These are phyloP conservation scores for Miichthys miiuy DNA, from an alignment of 2,797 vertebrate species.

Conservation along the genomic window DNA sequence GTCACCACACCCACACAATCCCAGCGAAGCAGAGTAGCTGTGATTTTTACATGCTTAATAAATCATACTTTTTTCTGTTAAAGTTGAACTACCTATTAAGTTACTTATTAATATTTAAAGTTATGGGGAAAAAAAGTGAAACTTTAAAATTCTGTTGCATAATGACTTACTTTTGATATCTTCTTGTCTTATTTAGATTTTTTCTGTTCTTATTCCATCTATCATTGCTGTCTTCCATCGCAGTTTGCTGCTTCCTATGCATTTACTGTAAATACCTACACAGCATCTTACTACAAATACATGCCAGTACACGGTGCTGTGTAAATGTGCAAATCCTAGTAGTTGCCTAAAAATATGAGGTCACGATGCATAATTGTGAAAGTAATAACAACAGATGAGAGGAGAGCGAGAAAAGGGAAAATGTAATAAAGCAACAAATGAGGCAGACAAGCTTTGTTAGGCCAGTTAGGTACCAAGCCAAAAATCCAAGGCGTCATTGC, in stretches of 20 bases:
- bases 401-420: background rate
- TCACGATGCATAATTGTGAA: background rate
- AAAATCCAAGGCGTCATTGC: slow-evolving; percentile 20
- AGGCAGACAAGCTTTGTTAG: slow-evolving; percentile 24
- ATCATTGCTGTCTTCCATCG: background rate
- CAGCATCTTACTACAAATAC: background rate
- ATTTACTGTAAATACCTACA: background rate
- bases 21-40: background rate
- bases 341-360: background rate
- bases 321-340: background rate
- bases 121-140: background rate
- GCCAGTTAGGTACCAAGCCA: background rate
- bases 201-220: background rate
- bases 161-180: background rate
- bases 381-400: slow-evolving; percentile 6
- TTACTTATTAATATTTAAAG: slow-evolving; percentile 3
- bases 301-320: background rate
- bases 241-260: background rate
- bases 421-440: slow-evolving; percentile 39
- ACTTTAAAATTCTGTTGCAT: slow-evolving; percentile 4
- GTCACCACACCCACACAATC: background rate
- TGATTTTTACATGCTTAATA: background rate
- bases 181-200: background rate
- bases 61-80: background rate
- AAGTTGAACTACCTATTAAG: background rate